Evolutionary conservation across 2,888 invertebrate genomes (phyloP), one percentile per base, ranked within the genome.

Genomic region (Nomada ferruginata): DNA sequence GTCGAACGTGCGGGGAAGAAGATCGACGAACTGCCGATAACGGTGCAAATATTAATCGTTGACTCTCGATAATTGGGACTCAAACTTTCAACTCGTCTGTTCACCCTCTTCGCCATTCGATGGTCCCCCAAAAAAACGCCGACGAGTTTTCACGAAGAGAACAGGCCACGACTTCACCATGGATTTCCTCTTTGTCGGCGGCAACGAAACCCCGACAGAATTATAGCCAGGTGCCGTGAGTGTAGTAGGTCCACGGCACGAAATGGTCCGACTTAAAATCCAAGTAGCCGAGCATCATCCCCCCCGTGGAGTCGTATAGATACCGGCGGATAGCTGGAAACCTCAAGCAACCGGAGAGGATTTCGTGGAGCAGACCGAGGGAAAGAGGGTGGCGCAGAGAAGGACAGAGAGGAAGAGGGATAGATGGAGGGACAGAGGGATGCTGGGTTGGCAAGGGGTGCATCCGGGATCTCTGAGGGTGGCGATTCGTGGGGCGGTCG

Each of bases 401-500:
- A 18, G n/a, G 7, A 42, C 4, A 9, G 36, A 2, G 42, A 26
- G 11, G 42, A 26, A 18, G 36, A n/a, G 57, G 20, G 26, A 59
- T 42, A 26, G 66, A 77, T 79, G 89, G 36, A 10, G 57, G 20
- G 26, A 59, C 42, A 44, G 79, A 82, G 89, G 87, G 89, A 89
- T 87, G 89, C 87, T 89, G 89, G 87, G 87, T 86, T 89, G 87
- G 83, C 82, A 84, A 87, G 89, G 90, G 90, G 85, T 90, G 89
- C 89, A 92, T 92, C 92, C 92, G 92, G 92, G 91, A 92, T 92
- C 87, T 89, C 88, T 71, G 89, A 90, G 91, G 92, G 91, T 90
- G 89, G 89, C 89, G 88, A 87, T 87, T 91, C 89, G 91, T 90
- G 90, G 93, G 93, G 93, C 92, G 92, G 92, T 92, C 93, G 92